phyloP scores from a whole-genome alignment of 2,797 vertebrate species.

The Catamblyrhynchus diadema region DNA sequence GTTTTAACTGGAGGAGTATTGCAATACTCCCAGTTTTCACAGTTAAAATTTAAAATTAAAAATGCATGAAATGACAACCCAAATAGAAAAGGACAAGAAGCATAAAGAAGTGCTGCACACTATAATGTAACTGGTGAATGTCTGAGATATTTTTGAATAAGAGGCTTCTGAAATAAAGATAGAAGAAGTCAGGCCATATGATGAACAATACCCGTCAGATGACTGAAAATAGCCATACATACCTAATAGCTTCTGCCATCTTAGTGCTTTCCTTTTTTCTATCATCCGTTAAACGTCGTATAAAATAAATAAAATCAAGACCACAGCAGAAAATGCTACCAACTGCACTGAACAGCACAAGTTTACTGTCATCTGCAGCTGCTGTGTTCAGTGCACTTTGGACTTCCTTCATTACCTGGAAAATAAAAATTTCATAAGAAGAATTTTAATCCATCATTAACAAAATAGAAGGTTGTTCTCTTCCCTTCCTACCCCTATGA shows the following conservation, averaged over 20 bases:
- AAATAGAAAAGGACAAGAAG: neutral
- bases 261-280: conserved; percentile 95
- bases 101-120: neutral
- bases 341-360: conserved; percentile 90
- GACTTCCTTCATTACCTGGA: conserved; percentile 97
- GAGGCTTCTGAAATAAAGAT: neutral
- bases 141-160: neutral
- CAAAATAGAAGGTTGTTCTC: neutral
- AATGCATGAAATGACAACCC: neutral
- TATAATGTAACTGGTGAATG: neutral
- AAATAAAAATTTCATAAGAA: neutral
- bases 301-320: conserved; percentile 96
- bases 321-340: conserved; percentile 93
- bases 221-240: conserved; percentile 35
- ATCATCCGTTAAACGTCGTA: conserved; percentile 90
- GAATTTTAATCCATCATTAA: neutral
- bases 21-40: neutral
- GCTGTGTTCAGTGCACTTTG: conserved; percentile 95
- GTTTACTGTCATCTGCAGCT: conserved; percentile 93
- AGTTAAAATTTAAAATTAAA: neutral
- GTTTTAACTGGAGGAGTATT: neutral
- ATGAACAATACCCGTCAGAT: neutral
- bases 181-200: neutral
- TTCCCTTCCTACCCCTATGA: neutral
- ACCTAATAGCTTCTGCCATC: conserved; percentile 97